A percentile compares a stretch with the other conserved stretches of the same genome.
These are phyloP conservation scores for Bombus polaris DNA, from an alignment of 1,140 invertebrate genomes.

Conservation along the genomic window DNA sequence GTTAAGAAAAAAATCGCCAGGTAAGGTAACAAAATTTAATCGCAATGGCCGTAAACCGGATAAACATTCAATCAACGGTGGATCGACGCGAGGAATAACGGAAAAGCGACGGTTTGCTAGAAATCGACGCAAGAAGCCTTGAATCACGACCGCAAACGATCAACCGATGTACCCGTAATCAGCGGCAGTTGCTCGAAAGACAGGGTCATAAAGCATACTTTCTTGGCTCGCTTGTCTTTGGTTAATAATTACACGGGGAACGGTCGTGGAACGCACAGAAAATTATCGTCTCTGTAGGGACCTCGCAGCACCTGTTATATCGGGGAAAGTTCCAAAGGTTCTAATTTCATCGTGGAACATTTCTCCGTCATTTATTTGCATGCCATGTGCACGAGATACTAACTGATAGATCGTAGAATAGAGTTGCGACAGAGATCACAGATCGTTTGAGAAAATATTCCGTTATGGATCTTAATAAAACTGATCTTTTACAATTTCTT, in stretches of 20 bases:
- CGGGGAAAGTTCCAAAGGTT: background rate
- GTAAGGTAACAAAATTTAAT: background rate
- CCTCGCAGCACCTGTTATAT: slow-evolving; percentile 2
- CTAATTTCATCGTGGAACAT: slow-evolving; percentile 14
- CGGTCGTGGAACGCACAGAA: slow-evolving; percentile 19
- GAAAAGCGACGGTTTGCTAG: slow-evolving; percentile 30
- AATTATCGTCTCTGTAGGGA: slow-evolving; percentile 23
- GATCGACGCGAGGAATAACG: background rate
- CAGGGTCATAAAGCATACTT: slow-evolving; percentile 47
- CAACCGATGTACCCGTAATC: slow-evolving; percentile 34
- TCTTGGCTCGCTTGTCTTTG: slow-evolving; percentile 35
- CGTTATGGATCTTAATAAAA: background rate
- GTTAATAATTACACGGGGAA: slow-evolving; percentile 44
- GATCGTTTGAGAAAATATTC: background rate
- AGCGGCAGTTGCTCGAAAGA: slow-evolving; percentile 43
- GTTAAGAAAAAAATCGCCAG: too few relatives aligned
- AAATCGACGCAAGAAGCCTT: slow-evolving; percentile 8
- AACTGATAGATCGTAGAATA: background rate
- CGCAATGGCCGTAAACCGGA: background rate
- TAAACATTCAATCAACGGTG: slow-evolving; percentile 20
- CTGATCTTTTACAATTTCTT: background rate
- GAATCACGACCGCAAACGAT: slow-evolving; percentile 41
- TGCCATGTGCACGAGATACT: background rate
- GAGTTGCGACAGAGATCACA: background rate
- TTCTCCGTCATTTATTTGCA: slow-evolving; percentile 11